These are phyloP conservation scores for Eubucco bourcierii DNA, from an alignment of 2,113 vertebrate species.

Conservation along the genomic window DNA sequence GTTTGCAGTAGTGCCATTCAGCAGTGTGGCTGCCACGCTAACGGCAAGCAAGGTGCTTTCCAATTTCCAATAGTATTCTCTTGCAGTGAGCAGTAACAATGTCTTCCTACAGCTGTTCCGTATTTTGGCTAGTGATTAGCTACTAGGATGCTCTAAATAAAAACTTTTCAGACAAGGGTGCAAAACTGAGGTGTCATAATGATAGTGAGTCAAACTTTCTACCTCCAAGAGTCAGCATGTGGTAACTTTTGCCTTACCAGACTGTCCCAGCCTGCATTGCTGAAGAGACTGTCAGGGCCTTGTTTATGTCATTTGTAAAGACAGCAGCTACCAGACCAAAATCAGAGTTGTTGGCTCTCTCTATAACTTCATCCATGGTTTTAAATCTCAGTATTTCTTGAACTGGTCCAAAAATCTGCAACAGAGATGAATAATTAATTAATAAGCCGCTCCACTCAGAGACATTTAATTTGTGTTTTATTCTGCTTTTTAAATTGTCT, in stretches of 20 bases:
- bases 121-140: background rate
- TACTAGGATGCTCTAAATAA: background rate
- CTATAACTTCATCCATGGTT: constrained; percentile 95
- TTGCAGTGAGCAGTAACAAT: background rate
- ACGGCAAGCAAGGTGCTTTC: background rate
- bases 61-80: background rate
- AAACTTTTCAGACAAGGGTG: background rate
- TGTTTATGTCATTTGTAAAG: constrained; percentile 96
- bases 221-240: background rate
- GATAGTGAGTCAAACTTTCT: background rate
- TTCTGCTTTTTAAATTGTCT: background rate
- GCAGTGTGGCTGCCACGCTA: background rate
- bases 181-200: background rate
- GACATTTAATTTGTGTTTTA: background rate
- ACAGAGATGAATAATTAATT: background rate
- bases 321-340: constrained; percentile 94
- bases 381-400: constrained; percentile 98
- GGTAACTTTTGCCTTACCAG: constrained; percentile 80
- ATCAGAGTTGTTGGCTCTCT: constrained; percentile 94
- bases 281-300: constrained; percentile 92
- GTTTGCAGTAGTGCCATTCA: background rate
- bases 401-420: constrained; percentile 97
- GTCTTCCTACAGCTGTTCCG: background rate
- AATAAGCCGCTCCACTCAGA: background rate
- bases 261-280: constrained; percentile 97